Base-by-base conservation (phyloP, 2,888 invertebrate species). In the Bruchidius siliquastri region DNA sequence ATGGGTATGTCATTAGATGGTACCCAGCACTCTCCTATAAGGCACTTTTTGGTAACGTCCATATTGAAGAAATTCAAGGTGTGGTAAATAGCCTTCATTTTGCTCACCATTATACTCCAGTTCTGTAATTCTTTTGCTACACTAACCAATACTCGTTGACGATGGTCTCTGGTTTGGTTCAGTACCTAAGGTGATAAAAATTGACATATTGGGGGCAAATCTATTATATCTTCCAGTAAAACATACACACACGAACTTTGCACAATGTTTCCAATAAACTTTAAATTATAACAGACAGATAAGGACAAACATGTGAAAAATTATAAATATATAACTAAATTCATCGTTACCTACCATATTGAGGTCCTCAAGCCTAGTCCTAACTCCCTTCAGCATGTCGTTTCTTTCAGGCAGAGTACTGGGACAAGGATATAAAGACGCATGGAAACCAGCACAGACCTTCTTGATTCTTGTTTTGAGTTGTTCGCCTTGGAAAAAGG, bases 391-490 rank as follows among this genome's bases (percentile, higher is more conserved):
- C 71, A 95, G 91, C 96, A 97, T 97, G 83, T 97, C 96, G 78
- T 93, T 89, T 66, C 97, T 88, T 84, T 97, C 97, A 21, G 90
- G 89, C 79, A 93, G 92, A 67, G 93, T 93, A 76, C 94, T 96
- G 0, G 97, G 97, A 85, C 97, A 97, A 0, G 96, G 96, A 88
- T 97, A 97, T 76, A 97, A 88, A 2, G 96, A 95, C 2, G 97
- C 97, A 81, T 96, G 94, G 88, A 96, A 97, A 0, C 97, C 97
- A 78, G 95, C 93, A 88, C 96, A 97, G 69, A 97, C 96, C 87
- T 97, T 97, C 88, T 95, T 96, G 76, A 97, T 96, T 78, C 96
- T 91, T 0, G 92, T 91, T 87, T 96, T 96, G 73, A 97, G 88
- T 83, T 96, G 96, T 81, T 97, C 96, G 70, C 97, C 97, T 94